Conservation (phyloP, 23 tunicate species). For the Trididemnum miniatum region DNA sequence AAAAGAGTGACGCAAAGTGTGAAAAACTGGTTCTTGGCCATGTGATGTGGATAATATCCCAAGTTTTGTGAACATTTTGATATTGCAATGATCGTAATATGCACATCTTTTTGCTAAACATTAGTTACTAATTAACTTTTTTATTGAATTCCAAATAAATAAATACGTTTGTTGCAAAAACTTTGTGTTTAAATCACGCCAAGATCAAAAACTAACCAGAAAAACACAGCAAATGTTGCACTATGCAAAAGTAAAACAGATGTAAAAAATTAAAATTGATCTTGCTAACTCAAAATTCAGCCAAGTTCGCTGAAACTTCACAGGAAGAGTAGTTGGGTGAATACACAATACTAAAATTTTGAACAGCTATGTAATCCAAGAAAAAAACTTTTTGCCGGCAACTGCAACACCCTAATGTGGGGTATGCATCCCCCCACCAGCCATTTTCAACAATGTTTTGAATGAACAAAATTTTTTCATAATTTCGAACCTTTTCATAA, state of each 20-base stretch:
- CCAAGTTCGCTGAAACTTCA: slow-evolving; percentile 8
- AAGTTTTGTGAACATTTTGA: no score
- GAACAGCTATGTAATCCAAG: not conserved
- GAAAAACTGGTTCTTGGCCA: no score
- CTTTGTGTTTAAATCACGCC: not conserved
- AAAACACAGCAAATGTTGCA: not conserved
- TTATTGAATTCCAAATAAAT: not conserved
- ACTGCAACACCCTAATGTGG: slow-evolving; percentile 20
- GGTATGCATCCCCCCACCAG: no score
- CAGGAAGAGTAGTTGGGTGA: no score
- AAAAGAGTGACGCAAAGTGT: not conserved
- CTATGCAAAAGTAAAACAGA: no score
- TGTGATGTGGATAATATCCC: no score
- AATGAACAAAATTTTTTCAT: no score
- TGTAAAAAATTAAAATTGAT: not conserved
- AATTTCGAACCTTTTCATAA: no score
- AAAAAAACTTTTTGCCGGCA: not conserved
- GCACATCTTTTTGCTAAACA: no score
- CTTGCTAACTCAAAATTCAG: not conserved
- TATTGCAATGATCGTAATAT: no score
- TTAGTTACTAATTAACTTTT: not conserved
- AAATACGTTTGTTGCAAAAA: not conserved
- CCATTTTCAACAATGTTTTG: no score
- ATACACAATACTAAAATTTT: no score
- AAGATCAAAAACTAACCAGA: not conserved